These are phyloP conservation scores for Catajapyx aquilonaris DNA, from an alignment of 1,140 invertebrate species.

Conservation along the genomic window DNA sequence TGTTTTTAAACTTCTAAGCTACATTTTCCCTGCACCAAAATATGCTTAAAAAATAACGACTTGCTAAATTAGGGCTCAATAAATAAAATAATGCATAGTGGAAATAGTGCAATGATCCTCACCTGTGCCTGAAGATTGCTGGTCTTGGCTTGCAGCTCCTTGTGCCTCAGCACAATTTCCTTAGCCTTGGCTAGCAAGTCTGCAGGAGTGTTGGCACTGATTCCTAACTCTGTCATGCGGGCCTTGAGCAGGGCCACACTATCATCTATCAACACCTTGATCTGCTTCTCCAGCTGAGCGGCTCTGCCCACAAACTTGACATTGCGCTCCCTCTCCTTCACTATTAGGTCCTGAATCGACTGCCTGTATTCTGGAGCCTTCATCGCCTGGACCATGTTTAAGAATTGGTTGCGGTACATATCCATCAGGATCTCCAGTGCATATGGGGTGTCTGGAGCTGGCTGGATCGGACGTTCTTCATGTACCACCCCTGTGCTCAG, in stretches of 20 bases:
- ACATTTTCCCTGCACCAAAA: too few relatives aligned
- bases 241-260: conserved; percentile 73
- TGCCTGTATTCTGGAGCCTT: conserved; percentile 47
- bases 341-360: conserved; percentile 52
- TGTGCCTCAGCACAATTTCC: conserved; percentile 76
- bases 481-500: conserved; percentile 43
- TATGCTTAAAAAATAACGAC: too few relatives aligned
- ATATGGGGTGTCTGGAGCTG: conserved; percentile 58
- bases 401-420: conserved; percentile 58
- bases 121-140: conserved; percentile 65
- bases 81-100: too few relatives aligned
- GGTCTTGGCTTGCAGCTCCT: conserved; percentile 69
- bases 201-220: conserved; percentile 55
- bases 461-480: conserved; percentile 56
- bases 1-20: too few relatives aligned
- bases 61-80: too few relatives aligned
- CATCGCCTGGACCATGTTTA: conserved; percentile 60
- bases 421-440: conserved; percentile 66
- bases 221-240: conserved; percentile 76
- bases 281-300: conserved; percentile 73
- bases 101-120: conserved; percentile 16
- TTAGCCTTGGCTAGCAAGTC: conserved; percentile 76
- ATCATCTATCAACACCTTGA: conserved; percentile 71
- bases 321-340: conserved; percentile 60
- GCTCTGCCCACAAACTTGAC: too few relatives aligned